These are phyloP conservation scores for Porphyrio hochstetteri DNA, from an alignment of 2,113 vertebrate genomes.

Conservation along the genomic window DNA sequence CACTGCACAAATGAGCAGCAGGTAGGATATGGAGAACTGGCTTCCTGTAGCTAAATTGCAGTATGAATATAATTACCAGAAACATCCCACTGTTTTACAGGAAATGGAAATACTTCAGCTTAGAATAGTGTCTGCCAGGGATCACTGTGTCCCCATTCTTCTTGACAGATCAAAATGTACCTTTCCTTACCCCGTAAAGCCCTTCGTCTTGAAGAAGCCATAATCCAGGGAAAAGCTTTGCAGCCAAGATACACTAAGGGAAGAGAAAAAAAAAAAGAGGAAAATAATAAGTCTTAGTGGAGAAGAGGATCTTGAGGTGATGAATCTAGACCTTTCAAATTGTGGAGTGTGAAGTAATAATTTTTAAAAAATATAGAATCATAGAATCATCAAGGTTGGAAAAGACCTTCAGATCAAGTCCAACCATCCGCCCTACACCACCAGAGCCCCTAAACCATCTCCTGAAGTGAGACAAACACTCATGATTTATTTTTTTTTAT, in stretches of 20 bases:
- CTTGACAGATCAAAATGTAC: neutral
- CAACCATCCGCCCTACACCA: no score
- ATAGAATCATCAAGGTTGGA: no score
- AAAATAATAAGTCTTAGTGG: neutral
- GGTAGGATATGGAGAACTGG: neutral
- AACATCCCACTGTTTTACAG: neutral
- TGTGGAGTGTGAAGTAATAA: neutral
- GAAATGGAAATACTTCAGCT: neutral
- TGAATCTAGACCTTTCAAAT: neutral
- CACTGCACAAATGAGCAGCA: neutral
- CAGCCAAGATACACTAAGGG: neutral
- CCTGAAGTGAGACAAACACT: no score
- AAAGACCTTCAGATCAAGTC: no score
- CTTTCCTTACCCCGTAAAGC: neutral
- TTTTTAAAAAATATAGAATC: neutral
- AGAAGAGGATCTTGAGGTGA: neutral
- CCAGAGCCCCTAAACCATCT: no score
- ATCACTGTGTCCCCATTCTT: fast-evolving
- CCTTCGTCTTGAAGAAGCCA: fast-evolving
- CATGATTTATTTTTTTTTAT: neutral
- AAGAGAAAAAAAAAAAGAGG: neutral
- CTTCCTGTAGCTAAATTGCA: neutral
- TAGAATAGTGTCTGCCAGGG: neutral
- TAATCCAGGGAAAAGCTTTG: neutral
- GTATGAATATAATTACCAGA: neutral